Conservation (phyloP, 2,113 vertebrate genomes). For the Heteronetta atricapilla region DNA sequence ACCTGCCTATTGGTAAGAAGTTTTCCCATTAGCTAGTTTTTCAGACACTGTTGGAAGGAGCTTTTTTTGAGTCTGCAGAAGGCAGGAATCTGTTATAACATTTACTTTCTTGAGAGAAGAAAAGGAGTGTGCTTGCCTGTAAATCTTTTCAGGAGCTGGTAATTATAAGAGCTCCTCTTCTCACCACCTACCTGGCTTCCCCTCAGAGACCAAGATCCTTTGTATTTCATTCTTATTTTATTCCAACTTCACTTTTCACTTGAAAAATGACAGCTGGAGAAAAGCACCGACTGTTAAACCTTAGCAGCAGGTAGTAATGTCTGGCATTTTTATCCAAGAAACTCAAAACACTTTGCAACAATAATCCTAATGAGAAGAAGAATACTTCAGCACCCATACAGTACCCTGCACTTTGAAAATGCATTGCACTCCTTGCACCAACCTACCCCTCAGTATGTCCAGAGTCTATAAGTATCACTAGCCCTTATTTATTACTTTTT, state of each 20-base stretch:
- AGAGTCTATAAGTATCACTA: neutral
- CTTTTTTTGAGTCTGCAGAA: neutral
- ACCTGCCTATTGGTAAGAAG: neutral
- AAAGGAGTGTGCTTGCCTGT: neutral
- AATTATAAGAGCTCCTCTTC: conserved; percentile 49
- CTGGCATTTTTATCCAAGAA: conserved; percentile 35
- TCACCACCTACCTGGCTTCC: conserved; percentile 14
- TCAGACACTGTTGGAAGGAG: neutral
- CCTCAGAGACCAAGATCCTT: conserved; percentile 43
- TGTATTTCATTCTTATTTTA: conserved; percentile 43
- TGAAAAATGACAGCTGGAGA: conserved; percentile 43
- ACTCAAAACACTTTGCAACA: conserved; percentile 23
- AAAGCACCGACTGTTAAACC: conserved; percentile 45
- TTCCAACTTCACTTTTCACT: conserved; percentile 49
- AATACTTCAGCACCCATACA: neutral
- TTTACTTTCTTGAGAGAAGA: conserved; percentile 33
- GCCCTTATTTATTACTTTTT: neutral
- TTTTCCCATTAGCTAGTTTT: conserved; percentile 21
- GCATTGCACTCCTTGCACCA: neutral
- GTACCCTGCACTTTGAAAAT: conserved; percentile 17
- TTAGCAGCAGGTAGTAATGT: conserved; percentile 51
- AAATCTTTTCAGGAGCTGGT: conserved; percentile 45
- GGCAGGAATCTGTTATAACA: neutral
- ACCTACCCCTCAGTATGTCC: neutral
- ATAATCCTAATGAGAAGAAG: conserved; percentile 4